Evolutionary conservation across 2,797 vertebrate genomes (phyloP).

Genomic region (Anas georgica): DNA sequence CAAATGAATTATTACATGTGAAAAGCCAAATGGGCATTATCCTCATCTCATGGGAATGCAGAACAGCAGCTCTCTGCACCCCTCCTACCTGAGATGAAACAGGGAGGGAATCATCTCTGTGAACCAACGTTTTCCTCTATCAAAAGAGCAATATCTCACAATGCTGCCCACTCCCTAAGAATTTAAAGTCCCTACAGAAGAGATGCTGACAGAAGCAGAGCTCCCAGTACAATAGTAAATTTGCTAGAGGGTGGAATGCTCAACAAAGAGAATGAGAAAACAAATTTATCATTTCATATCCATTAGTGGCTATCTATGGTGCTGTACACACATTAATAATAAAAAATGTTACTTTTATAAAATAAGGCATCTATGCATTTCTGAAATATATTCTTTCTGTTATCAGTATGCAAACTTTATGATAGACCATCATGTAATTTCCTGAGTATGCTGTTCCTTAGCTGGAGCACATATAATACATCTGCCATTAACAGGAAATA

Average conservation of each 20-base stretch:
- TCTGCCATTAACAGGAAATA: slow-evolving; percentile 62
- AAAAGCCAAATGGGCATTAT: rapidly evolving
- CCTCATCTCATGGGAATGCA: neutral
- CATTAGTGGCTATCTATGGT: slow-evolving; percentile 35
- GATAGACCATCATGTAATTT: slow-evolving; percentile 61
- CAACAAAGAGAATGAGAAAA: slow-evolving; percentile 23
- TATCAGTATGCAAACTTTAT: slow-evolving; percentile 33
- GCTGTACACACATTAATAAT: slow-evolving; percentile 36
- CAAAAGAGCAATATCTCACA: neutral
- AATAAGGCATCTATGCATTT: slow-evolving; percentile 34
- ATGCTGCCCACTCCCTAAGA: neutral
- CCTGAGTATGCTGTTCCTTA: slow-evolving; percentile 42
- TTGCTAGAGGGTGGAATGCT: neutral
- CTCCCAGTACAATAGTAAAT: neutral
- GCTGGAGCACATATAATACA: slow-evolving; percentile 27
- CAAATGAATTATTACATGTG: rapidly evolving
- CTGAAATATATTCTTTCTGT: slow-evolving; percentile 44
- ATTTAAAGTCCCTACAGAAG: neutral
- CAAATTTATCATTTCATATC: slow-evolving; percentile 46
- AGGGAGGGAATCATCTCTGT: neutral
- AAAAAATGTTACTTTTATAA: slow-evolving; percentile 43
- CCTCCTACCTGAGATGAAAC: neutral
- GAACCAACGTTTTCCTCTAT: neutral
- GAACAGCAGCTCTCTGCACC: neutral
- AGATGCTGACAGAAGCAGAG: neutral